These are phyloP conservation scores for Euspilapteryx auroguttella DNA, from an alignment of 2,888 invertebrate genomes.

Conservation along the genomic window DNA sequence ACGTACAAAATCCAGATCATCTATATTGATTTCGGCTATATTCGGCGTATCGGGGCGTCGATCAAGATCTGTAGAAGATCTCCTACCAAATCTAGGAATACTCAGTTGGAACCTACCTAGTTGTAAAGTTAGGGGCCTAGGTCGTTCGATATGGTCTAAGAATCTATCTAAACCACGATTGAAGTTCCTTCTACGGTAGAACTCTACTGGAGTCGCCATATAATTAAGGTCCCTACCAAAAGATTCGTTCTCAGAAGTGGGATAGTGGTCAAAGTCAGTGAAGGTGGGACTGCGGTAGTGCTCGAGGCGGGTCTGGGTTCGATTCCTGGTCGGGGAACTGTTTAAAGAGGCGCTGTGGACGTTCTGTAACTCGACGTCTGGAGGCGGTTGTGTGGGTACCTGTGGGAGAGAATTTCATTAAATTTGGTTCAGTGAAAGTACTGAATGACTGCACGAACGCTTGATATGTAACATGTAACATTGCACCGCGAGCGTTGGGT, in stretches of 20 bases:
- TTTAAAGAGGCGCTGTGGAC: slow-evolving; percentile 18
- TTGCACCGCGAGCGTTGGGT: no score
- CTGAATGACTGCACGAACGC: no score
- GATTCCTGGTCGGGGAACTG: slow-evolving; percentile 17
- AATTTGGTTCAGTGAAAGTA: no score
- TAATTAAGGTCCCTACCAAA: slow-evolving; percentile 25
- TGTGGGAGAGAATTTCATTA: slow-evolving; percentile 9
- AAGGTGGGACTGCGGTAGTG: slow-evolving; percentile 29
- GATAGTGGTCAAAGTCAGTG: slow-evolving; percentile 23
- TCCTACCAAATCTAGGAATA: slow-evolving; percentile 26
- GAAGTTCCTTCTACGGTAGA: slow-evolving; percentile 12
- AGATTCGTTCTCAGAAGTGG: slow-evolving; percentile 17
- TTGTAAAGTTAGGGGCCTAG: slow-evolving; percentile 28
- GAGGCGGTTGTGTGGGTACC: slow-evolving; percentile 33
- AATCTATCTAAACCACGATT: neutral
- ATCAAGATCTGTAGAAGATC: slow-evolving; percentile 8
- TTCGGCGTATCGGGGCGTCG: slow-evolving; percentile 39
- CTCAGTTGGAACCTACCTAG: slow-evolving; percentile 37
- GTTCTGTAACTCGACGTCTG: slow-evolving; percentile 37
- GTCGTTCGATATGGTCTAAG: slow-evolving; percentile 7
- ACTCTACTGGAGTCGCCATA: slow-evolving; percentile 25
- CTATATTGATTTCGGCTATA: slow-evolving; percentile 32
- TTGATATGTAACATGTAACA: no score
- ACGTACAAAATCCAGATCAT: slow-evolving; percentile 32
- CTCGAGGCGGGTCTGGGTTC: slow-evolving; percentile 11